phyloP scores from a whole-genome alignment of 2,113 vertebrate genomes.

The Seriola dumerili region DNA sequence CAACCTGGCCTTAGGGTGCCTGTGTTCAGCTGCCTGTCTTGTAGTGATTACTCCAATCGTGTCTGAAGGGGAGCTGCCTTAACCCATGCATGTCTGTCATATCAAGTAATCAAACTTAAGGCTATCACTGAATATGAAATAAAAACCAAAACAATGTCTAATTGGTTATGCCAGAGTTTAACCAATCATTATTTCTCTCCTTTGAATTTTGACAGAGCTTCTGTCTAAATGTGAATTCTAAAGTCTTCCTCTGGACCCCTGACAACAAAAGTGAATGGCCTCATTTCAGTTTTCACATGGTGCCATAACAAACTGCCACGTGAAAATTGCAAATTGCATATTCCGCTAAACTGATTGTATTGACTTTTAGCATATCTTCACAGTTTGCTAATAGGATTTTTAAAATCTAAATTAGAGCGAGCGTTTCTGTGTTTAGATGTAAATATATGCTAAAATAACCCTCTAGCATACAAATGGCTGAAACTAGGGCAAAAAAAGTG shows the following conservation, averaged over 20 bases:
- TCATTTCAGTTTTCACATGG: constrained; percentile 39
- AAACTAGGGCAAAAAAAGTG: constrained; percentile 7
- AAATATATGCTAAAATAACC: neutral
- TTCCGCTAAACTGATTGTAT: constrained; percentile 39
- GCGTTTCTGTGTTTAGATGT: neutral
- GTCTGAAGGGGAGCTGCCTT: constrained; percentile 40
- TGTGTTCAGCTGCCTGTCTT: constrained; percentile 48
- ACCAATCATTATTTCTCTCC: neutral
- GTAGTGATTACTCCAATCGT: constrained; percentile 65
- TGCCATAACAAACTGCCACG: constrained; percentile 34
- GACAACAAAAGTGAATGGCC: constrained; percentile 14
- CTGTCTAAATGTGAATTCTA: constrained; percentile 19
- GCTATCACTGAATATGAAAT: neutral
- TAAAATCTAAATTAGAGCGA: neutral
- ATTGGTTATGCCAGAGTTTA: neutral
- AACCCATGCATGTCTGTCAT: constrained; percentile 40
- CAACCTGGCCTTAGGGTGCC: constrained; percentile 44
- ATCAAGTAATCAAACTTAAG: constrained; percentile 12
- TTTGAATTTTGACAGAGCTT: constrained; percentile 5
- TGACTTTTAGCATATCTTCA: constrained; percentile 33
- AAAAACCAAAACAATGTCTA: neutral
- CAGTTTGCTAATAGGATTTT: constrained; percentile 43
- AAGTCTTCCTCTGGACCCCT: neutral
- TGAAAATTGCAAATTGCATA: constrained; percentile 34
- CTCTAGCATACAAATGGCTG: constrained; percentile 2